Evolutionary conservation across 2,113 vertebrate genomes (phyloP), one percentile per base, ranked within the genome.

Genomic region (Cinclus cinclus): DNA sequence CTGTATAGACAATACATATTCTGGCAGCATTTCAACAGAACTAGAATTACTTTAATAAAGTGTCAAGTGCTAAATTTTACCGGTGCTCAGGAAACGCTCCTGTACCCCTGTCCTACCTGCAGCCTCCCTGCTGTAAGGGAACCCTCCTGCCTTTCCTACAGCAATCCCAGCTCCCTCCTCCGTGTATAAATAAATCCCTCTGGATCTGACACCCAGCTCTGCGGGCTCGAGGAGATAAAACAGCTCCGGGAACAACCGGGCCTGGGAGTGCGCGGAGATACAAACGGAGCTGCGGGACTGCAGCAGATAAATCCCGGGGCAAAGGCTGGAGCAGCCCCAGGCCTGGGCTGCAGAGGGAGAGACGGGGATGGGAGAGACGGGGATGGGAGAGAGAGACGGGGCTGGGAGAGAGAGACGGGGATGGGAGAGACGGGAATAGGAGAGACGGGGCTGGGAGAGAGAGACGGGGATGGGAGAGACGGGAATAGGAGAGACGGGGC

Each of bases 161-260:
- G 23, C 16, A 33, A 15, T 6, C 11, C 0, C 13, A 50, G 13
- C 67, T 53, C 41, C 46, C 79, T 74, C 44, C 81, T 85, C 50
- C 47, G 27, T 22, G 25, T 0, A 3, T 0, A 9, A 37, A 3
- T 0, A 9, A 37, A 39, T 24, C 3, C 20, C 56, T 30, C 44
- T 7, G 53, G 47, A 6, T 80, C 0, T 52, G 50, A 39, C 76
- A 47, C 46, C 37, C 25, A 0, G 17, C 6, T 53, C 81, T 15
- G 30, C 0, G 15, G 15, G 15, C 16, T 23, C 0, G 3, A 14
- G 30, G 15, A 5, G 77, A 76, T 5, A 4, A 31, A 53, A 52
- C 56, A 41, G 50, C 71, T 24, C 13, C 84, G 14, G 41, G 19
- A 53, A 33, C 80, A 35, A 82, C 10, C 39, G 25, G 14, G 47